phyloP scores from a whole-genome alignment of 2,888 invertebrate species.

The Drosophila neotestacea region DNA sequence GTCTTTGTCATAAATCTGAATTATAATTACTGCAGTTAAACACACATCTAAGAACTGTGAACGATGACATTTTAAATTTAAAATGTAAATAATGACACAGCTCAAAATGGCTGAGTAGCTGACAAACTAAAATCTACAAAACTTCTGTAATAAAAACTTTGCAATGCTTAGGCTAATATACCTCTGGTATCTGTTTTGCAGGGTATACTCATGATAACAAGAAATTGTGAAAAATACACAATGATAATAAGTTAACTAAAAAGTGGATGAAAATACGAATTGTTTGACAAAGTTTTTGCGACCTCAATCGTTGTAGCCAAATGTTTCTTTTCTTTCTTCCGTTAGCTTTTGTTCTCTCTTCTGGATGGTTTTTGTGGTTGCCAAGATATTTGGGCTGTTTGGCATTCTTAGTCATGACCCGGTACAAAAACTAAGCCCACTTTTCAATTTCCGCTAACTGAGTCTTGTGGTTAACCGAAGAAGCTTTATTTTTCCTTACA shows the following conservation, averaged over 20 bases:
- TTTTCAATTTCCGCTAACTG: conserved; percentile 75
- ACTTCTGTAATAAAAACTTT: not conserved
- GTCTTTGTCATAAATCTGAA: conserved; percentile 72
- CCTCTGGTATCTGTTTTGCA: not conserved
- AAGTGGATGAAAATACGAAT: conserved; percentile 43
- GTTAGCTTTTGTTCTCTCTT: conserved; percentile 3
- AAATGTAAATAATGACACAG: conserved; percentile 2
- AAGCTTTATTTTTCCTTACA: conserved; percentile 23
- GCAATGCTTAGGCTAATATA: not conserved
- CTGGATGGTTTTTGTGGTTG: conserved; percentile 55
- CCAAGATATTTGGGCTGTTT: conserved; percentile 39
- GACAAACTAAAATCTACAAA: not conserved
- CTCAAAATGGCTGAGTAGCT: conserved; percentile 36
- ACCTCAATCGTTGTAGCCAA: conserved; percentile 8
- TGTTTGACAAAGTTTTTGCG: conserved; percentile 46
- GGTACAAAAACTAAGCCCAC: conserved; percentile 55
- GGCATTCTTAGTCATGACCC: conserved; percentile 23
- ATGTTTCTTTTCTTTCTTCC: conserved; percentile 3
- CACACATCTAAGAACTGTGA: conserved; percentile 18
- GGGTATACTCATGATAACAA: conserved; percentile 15
- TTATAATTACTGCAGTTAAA: conserved; percentile 68
- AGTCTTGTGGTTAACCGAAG: conserved; percentile 60
- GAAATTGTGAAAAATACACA: conserved; percentile 50
- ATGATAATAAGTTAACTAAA: conserved; percentile 33
- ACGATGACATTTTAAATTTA: conserved; percentile 50